Conservation (phyloP, 2,797 vertebrate species). For the Urocyon cinereoargenteus region DNA sequence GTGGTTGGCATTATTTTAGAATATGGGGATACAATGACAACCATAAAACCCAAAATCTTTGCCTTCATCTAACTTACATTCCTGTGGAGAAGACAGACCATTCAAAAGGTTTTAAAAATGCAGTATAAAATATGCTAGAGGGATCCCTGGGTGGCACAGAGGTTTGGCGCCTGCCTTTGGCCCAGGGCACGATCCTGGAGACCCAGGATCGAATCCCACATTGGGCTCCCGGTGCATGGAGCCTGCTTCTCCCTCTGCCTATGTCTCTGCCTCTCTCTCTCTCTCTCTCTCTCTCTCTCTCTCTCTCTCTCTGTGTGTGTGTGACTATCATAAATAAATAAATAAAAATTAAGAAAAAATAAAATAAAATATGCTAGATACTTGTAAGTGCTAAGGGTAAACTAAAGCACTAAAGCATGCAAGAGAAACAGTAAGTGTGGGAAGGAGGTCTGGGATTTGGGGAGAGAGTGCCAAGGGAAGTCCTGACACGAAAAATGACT, state of each 20-base stretch:
- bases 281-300: too few relatives aligned
- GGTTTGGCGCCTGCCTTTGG: too few relatives aligned
- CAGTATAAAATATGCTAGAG: neutral
- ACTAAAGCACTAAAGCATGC: neutral
- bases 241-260: too few relatives aligned
- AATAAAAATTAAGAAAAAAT: too few relatives aligned
- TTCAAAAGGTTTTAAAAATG: neutral
- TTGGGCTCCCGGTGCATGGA: too few relatives aligned
- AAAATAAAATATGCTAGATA: too few relatives aligned
- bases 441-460: neutral
- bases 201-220: too few relatives aligned
- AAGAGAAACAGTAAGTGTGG: neutral
- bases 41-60: neutral
- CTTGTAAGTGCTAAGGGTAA: neutral
- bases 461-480: neutral
- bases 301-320: too few relatives aligned
- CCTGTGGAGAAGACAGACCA: neutral
- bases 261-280: too few relatives aligned
- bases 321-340: too few relatives aligned
- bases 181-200: too few relatives aligned
- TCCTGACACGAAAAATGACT: neutral
- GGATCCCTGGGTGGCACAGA: too few relatives aligned
- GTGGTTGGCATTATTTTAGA: neutral
- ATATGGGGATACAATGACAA: neutral
- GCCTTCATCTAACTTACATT: neutral